phyloP scores from a whole-genome alignment of 2,113 vertebrate species.

The Xiphophorus couchianus region DNA sequence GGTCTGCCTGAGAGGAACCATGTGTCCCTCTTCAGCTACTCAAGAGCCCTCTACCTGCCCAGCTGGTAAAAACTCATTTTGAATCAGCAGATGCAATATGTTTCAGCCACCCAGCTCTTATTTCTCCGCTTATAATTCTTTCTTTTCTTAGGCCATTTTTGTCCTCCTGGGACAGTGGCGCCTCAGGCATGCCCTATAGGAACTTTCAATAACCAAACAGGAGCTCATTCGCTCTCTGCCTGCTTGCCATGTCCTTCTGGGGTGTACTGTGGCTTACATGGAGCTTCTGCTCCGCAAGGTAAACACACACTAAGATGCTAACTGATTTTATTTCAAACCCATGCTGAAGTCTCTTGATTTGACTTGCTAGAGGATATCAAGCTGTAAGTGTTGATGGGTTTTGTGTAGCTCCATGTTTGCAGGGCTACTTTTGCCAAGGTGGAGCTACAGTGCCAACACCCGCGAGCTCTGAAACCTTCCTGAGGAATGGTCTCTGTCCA shows the following conservation, averaged over 20 bases:
- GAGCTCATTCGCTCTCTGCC: constrained; percentile 69
- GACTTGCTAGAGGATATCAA: background rate
- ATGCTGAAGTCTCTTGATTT: background rate
- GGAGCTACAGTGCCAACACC: constrained; percentile 83
- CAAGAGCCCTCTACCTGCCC: constrained; percentile 82
- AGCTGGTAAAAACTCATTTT: constrained; percentile 63
- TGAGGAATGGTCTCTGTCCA: constrained; percentile 85
- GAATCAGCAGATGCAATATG: background rate
- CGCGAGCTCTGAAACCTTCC: constrained; percentile 51
- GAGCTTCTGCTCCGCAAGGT: constrained; percentile 86
- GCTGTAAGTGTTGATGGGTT: background rate
- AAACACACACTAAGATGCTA: background rate
- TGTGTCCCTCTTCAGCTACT: constrained; percentile 79
- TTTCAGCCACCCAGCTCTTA: background rate
- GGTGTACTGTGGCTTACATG: constrained; percentile 82
- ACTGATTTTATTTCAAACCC: background rate
- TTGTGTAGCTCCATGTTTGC: constrained; percentile 81
- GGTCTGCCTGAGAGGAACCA: constrained; percentile 82
- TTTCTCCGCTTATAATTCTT: background rate
- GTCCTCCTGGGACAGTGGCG: constrained; percentile 73
- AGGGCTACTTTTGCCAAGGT: constrained; percentile 88
- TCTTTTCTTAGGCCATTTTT: constrained; percentile 82
- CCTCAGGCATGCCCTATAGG: constrained; percentile 85
- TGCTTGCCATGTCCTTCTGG: constrained; percentile 88
- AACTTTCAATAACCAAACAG: constrained; percentile 79